These are phyloP conservation scores for Chaitophorus viminalis DNA, from an alignment of 2,888 invertebrate species.

Conservation along the genomic window DNA sequence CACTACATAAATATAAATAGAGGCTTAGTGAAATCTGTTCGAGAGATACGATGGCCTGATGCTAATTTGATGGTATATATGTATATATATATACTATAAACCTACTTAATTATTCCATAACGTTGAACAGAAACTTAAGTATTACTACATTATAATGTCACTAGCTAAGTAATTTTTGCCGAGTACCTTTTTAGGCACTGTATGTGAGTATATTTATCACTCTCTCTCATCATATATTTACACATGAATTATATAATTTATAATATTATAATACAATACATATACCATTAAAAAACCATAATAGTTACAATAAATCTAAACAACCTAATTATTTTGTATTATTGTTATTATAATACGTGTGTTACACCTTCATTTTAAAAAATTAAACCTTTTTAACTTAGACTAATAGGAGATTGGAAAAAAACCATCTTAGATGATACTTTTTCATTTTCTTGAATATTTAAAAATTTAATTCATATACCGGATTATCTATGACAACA, in stretches of 20 bases:
- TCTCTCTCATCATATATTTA: not conserved
- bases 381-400: not conserved
- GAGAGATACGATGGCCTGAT: not conserved
- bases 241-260: not conserved
- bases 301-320: not conserved
- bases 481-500: not conserved
- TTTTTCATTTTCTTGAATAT: not conserved
- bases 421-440: not conserved
- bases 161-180: not conserved
- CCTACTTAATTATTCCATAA: not conserved
- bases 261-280: too few relatives aligned
- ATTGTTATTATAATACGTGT: not conserved
- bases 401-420: not conserved
- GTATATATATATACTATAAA: too few relatives aligned
- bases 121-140: not conserved
- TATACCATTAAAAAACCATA: not conserved
- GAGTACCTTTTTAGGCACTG: not conserved
- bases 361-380: not conserved
- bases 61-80: not conserved
- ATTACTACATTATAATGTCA: not conserved
- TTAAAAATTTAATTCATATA: not conserved
- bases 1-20: not conserved
- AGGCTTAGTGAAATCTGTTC: slow-evolving; percentile 9
- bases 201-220: not conserved
- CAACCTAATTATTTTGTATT: not conserved